Base-by-base conservation (phyloP, 2,113 vertebrate species). In the Xiphias gladius region DNA sequence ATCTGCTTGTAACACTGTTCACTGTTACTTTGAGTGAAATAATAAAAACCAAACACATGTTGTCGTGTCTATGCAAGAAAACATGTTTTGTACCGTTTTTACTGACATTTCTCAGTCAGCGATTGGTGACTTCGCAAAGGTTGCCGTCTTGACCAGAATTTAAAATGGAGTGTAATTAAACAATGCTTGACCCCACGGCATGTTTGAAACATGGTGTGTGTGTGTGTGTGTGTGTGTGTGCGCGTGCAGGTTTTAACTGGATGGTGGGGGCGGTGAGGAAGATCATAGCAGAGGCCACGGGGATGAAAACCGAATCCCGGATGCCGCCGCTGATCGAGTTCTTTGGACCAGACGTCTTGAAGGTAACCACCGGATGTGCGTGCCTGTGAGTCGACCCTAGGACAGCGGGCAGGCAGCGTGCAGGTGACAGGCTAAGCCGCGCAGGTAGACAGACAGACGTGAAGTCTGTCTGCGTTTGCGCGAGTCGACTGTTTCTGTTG, bases 211-310 rank as follows among this genome's bases (percentile, higher is more conserved):
- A 10, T 52, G 5, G 3, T 22, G 50, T 52, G 24, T 69, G 54
- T 52, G 24, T 69, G 63, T 55, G 69, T 72, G 70, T 64, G 63
- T 62, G 39, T 67, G 26, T 79, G 41, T 68, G 22, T 73, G 35
- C 46, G 30, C 37, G 8, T 50, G 39, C 63, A 94, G 93, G 93
- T 30, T 95, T 93, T 64, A 94, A 94, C 87, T 95, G 94, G 94
- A 93, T 93, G 90, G 77, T 92, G 2, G 94, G 87, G 0, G 87
- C 94, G n/a, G 0, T 94, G 73, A 88, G 7, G 80, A 92, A 91
- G 74, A 87, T 94, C 48, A 86, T 92, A 0, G 35, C 70, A 0
- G 88, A 80, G 20, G 61, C 79, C 35, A 88, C 65, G 0, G 92
- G 82, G 19, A 6, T 3, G 10, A 87, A 76, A 6, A 19, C 0